Base-by-base conservation (phyloP, 2,113 vertebrate genomes). In the Athene noctua region DNA sequence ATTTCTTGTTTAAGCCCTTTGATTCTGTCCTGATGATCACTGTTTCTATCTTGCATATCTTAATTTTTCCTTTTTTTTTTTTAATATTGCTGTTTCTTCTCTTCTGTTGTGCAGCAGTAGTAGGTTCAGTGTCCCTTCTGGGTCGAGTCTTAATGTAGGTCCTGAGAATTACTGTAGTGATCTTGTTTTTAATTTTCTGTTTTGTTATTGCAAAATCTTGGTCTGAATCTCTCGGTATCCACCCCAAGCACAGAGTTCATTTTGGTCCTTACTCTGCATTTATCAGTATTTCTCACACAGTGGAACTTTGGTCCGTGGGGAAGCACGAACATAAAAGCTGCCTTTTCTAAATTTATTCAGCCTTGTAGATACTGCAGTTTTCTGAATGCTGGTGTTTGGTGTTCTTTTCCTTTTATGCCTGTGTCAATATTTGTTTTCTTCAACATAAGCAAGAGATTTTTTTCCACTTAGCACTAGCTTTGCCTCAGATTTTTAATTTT, bases 371-470 rank as follows among this genome's bases (percentile, higher is more conserved):
- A 19, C 40, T 63, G 47, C 34, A 20, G 52, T 75, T 85, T 90
- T 72, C 32, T 66, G 61, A 81, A 74, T 74, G 32, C 68, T 86
- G 49, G 4, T 73, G 34, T 58, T 75, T 79, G 47, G 10, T 73
- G n/a, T 2, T 32, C 49, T 62, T 79, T 55, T 6, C 18, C 6
- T 77, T 89, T 87, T 74, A 26, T 78, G 5, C 61, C 38, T 87
- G 7, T 67, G n/a, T 85, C 70, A 80, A 29, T 84, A 30, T 81
- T 89, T 96, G 46, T 95, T 78, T 74, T 78, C 80, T 61, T 94
- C 81, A 78, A 3, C 23, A 8, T 20, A 80, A 61, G 44, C 16
- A 34, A 52, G 6, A 67, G 22, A 4, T 15, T 36, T 49, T 5
- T 18, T 75, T 57, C 26, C 20, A 11, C 16, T 78, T 80, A 57